A percentile compares a stretch with the other conserved stretches of the same genome.
These are phyloP conservation scores for Leuctra nigra DNA, from an alignment of 2,888 invertebrate species.

Conservation along the genomic window DNA sequence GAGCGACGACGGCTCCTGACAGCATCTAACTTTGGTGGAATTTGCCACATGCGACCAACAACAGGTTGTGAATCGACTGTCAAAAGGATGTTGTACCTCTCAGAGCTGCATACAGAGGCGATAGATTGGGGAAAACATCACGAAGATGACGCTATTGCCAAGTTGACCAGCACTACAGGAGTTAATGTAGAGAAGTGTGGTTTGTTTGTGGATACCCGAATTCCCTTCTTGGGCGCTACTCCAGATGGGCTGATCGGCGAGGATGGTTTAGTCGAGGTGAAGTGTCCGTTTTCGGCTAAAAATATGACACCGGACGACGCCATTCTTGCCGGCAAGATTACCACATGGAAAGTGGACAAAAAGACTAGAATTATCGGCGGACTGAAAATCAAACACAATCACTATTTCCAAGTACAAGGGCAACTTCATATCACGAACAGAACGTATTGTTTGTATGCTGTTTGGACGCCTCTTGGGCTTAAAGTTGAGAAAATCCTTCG, in stretches of 20 bases:
- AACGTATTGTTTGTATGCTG: neutral
- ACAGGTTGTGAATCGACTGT: neutral
- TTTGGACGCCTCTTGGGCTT: constrained; percentile 24
- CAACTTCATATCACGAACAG: no score
- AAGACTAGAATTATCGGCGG: constrained; percentile 3
- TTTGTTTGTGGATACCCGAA: neutral
- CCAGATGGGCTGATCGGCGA: neutral
- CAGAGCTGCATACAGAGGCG: neutral
- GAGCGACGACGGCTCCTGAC: no score
- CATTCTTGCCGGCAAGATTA: neutral
- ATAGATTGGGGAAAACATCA: neutral
- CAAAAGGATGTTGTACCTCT: neutral
- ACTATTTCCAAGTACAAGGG: constrained; percentile 9
- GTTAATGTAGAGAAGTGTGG: neutral
- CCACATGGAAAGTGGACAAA: neutral
- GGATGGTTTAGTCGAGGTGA: neutral
- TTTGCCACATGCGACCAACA: neutral
- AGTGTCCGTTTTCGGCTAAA: no score
- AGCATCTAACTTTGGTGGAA: neutral
- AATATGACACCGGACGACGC: no score
- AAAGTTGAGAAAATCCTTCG: constrained; percentile 17
- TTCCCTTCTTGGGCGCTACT: neutral
- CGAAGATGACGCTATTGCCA: no score
- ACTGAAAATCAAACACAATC: constrained; percentile 18
- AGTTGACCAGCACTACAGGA: neutral